Evolutionary conservation across 1,140 invertebrate genomes (phyloP), one percentile per base, ranked within the genome.

Genomic region (Drosophila varians): DNA sequence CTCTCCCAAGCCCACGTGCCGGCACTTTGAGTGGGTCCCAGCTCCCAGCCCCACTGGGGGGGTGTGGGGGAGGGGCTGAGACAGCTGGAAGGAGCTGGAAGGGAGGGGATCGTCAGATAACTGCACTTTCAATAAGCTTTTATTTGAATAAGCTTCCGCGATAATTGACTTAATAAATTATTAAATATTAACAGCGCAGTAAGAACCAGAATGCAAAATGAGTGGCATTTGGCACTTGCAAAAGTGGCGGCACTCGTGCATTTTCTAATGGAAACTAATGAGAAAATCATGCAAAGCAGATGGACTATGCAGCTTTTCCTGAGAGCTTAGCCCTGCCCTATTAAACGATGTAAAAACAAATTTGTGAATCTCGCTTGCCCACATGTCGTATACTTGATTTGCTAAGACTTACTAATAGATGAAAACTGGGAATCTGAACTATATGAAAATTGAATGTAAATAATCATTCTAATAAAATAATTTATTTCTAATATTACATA

Each of bases 141-240:
- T 73, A 74, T 74, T 87, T 82, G 64, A 77, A 74, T 83, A 74
- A 61, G 60, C 64, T 86, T 86, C 74, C 74, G 77, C 60, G 82
- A 77, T 87, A 88, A 87, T 87, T 87, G 83, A 82, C 60, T 87
- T 78, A 72, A 87, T 87, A 87, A 87, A 72, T 87, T 77, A 77
- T 57, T 77, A 75, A 82, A 62, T 54, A 70, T 80, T 75, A 56
- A 75, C 55, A 79, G 65, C 56, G 74, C 74, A 77, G 66, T 61
- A 55, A 61, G 73, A 86, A 84, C 79, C 79, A 76, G 79, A 78
- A 84, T 74, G 55, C 70, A 61, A 19, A 16, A 28, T 21, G 31
- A 51, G 21, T 45, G 23, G 18, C 43, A n/a, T 25, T 19, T 6
- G 55, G 8, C 42, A 52, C 23, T 16, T 25, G 5, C 18, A 12